A percentile compares a stretch with the other conserved stretches of the same genome.
Conservation (phyloP, 2,113 vertebrate genomes). For the Oreochromis spilurus region DNA sequence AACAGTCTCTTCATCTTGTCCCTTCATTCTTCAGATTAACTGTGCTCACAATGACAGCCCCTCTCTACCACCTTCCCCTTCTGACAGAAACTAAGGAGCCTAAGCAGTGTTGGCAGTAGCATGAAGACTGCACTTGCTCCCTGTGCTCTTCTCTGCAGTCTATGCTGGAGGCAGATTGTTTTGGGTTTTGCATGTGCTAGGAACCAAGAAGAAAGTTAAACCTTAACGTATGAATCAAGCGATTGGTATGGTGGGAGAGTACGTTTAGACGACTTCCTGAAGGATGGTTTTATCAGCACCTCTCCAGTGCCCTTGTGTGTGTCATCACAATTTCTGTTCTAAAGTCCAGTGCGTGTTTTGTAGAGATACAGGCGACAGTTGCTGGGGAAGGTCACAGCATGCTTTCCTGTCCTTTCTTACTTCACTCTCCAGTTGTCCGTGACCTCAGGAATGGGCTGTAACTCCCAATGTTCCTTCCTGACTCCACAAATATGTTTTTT, state of each 20-base stretch:
- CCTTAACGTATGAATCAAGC: not conserved
- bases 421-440: not conserved
- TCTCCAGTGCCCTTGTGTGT: not conserved
- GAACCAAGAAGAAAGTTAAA: not conserved
- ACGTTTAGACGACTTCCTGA: constrained; percentile 8
- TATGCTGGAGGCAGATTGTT: constrained; percentile 19
- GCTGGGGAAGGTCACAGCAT: not conserved
- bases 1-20: constrained; percentile 32
- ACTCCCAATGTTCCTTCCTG: constrained; percentile 45
- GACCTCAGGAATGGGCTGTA: constrained; percentile 50
- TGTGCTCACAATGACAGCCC: constrained; percentile 6
- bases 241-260: not conserved
- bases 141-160: not conserved
- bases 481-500: constrained; percentile 11
- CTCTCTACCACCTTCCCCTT: not conserved
- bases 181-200: not conserved
- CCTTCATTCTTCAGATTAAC: constrained; percentile 45
- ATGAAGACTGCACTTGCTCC: constrained; percentile 29
- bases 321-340: constrained; percentile 5
- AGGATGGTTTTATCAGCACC: constrained; percentile 22
- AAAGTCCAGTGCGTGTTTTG: not conserved
- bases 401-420: not conserved
- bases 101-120: constrained; percentile 32
- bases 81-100: constrained; percentile 13
- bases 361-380: not conserved